These are phyloP conservation scores for Selenia dentaria DNA, from an alignment of 2,888 invertebrate species.

Conservation along the genomic window DNA sequence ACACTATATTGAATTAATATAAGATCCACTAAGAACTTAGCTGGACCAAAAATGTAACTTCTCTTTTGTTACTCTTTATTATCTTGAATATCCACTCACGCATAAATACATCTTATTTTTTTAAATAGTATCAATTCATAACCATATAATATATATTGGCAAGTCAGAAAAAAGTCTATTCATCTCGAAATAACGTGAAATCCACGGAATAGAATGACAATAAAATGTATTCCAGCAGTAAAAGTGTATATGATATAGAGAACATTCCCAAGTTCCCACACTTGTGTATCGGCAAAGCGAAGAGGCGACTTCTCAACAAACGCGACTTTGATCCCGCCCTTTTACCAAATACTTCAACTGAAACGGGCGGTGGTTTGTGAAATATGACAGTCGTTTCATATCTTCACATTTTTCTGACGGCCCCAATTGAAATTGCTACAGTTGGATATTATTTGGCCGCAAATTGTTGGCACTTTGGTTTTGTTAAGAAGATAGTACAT, in stretches of 20 bases:
- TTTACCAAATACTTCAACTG: conserved; percentile 26
- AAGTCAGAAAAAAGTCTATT: too few relatives aligned
- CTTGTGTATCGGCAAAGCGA: conserved; percentile 8
- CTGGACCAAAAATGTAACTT: too few relatives aligned
- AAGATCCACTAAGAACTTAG: too few relatives aligned
- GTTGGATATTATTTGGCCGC: background rate
- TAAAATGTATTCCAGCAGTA: background rate
- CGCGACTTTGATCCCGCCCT: conserved; percentile 38
- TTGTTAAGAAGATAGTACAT: too few relatives aligned
- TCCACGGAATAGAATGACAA: too few relatives aligned
- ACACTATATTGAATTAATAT: too few relatives aligned
- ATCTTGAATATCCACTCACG: too few relatives aligned
- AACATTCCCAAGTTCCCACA: background rate
- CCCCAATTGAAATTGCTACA: conserved; percentile 35
- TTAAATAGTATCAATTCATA: too few relatives aligned
- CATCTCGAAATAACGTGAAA: too few relatives aligned
- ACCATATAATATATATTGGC: too few relatives aligned
- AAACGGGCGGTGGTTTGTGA: conserved; percentile 30
- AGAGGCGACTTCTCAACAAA: conserved; percentile 32
- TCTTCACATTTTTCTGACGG: conserved; percentile 37
- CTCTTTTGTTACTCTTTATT: too few relatives aligned
- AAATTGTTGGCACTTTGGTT: background rate
- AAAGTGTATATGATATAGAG: conserved; percentile 2
- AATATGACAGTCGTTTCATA: conserved; percentile 43
- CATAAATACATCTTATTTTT: too few relatives aligned